Conservation (phyloP, 2,888 invertebrate species). For the Osmoderma eremita region DNA sequence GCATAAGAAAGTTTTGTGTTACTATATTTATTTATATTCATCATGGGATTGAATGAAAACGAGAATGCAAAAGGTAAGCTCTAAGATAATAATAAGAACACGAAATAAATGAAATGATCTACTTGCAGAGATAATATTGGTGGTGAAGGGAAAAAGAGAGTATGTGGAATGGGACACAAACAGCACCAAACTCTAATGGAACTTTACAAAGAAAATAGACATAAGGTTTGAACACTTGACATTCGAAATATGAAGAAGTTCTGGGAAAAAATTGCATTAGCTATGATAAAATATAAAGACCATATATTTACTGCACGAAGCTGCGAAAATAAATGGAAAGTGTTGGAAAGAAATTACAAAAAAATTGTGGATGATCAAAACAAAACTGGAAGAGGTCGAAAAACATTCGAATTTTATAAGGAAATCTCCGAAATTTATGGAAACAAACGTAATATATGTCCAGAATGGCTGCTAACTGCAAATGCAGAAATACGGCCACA, state of each 20-base stretch:
- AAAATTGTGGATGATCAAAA: not conserved
- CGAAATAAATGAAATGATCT: no score
- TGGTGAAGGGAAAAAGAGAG: not conserved
- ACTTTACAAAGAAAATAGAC: not conserved
- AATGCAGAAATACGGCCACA: no score
- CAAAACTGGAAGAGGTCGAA: conserved; percentile 15
- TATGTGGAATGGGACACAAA: not conserved
- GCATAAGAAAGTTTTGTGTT: no score
- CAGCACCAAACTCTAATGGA: not conserved
- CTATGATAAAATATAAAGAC: not conserved
- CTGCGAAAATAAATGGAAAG: conserved; percentile 6
- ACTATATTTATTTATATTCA: no score
- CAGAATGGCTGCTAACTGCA: not conserved
- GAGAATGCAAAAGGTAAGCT: no score
- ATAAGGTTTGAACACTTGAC: not conserved
- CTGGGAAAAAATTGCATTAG: not conserved
- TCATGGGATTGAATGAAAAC: no score
- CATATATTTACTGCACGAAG: not conserved
- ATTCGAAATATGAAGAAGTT: not conserved
- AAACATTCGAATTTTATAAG: not conserved
- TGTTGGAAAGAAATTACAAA: not conserved
- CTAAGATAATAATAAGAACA: no score
- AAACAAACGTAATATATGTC: conserved; percentile 5
- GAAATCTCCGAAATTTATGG: not conserved
- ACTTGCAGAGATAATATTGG: no score